A percentile compares a stretch with the other conserved stretches of the same genome.
Conservation (phyloP, 2,113 vertebrate genomes). For the Gorsachius goisagi region DNA sequence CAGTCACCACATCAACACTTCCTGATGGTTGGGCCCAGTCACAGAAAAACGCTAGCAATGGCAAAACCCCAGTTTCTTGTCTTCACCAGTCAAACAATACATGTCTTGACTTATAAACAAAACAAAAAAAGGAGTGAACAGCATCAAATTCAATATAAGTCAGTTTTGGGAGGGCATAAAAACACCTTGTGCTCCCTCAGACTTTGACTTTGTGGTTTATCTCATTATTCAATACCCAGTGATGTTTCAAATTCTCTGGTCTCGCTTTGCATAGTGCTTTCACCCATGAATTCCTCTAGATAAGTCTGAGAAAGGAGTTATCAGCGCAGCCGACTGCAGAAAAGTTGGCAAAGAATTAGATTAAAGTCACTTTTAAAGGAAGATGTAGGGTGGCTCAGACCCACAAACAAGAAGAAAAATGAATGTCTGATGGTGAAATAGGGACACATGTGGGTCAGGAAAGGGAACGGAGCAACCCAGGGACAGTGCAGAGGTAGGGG, state of each 20-base stretch:
- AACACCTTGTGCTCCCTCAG: neutral
- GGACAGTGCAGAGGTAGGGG: neutral
- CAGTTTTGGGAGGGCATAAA: neutral
- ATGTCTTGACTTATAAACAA: neutral
- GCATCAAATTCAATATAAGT: neutral
- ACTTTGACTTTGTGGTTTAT: constrained; percentile 33
- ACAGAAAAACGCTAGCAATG: neutral
- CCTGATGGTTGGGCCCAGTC: neutral
- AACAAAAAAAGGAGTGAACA: neutral
- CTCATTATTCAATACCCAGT: constrained; percentile 1
- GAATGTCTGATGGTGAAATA: neutral
- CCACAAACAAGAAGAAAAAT: neutral
- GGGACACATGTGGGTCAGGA: neutral
- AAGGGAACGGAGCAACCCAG: neutral
- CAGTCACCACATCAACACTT: neutral
- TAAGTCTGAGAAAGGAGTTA: constrained; percentile 18
- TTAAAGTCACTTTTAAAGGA: constrained; percentile 6
- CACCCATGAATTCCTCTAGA: constrained; percentile 32
- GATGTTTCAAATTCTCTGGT: constrained; percentile 22
- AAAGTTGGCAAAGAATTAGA: neutral
- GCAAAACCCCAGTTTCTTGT: neutral
- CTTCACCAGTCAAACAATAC: neutral
- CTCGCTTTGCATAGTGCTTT: constrained; percentile 38
- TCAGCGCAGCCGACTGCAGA: constrained; percentile 30
- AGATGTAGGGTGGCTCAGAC: neutral